Evolutionary conservation across 2,888 invertebrate species (phyloP), one percentile per base, ranked within the genome.

Genomic region (Agelastica alni): DNA sequence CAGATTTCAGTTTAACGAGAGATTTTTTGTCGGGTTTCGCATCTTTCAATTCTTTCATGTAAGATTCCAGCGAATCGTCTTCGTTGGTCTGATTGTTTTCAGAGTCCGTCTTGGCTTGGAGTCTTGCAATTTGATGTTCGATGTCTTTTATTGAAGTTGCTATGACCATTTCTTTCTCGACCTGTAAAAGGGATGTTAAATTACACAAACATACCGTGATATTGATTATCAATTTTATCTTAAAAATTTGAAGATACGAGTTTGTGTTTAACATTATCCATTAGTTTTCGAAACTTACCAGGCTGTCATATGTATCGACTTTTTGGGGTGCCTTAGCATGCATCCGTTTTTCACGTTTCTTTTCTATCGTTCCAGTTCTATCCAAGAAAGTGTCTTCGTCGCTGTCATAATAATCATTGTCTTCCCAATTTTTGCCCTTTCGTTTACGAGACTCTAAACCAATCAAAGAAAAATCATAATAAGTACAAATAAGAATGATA

Each of bases 301-400:
- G 74, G 62, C 84, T 83, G 18, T 85, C 83, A 61, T 88, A 87
- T 1, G 87, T 88, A 70, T 81, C 80, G 7, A 78, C 74, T 9
- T 83, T 80, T 69, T 83, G 84, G 0, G 83, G 83, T 60, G 83
- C 80, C 58, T 83, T 83, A 12, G 79, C 76, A 71, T 83, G 80
- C 87, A 91, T 92, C 49, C 96, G 81, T 53, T 85, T 83, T 65
- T 85, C 82, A 4, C 97, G 82, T 73, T 96, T 96, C 64, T 85
- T 84, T 75, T 96, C 96, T 14, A 98, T 85, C 51, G 88, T 85
- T 1, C 97, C 98, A 0, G 99, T 99, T 58, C 98, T 81, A 75
- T 99, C 99, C 47, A 95, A 82, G 79, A 91, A 99, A 14, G 89
- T 90, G 75, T 99, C 98, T 56, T 99, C 98, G 69, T 99, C 96